A percentile compares a stretch with the other conserved stretches of the same genome.
Conservation (phyloP, 2,113 vertebrate genomes). For the Grammomys surdaster region DNA sequence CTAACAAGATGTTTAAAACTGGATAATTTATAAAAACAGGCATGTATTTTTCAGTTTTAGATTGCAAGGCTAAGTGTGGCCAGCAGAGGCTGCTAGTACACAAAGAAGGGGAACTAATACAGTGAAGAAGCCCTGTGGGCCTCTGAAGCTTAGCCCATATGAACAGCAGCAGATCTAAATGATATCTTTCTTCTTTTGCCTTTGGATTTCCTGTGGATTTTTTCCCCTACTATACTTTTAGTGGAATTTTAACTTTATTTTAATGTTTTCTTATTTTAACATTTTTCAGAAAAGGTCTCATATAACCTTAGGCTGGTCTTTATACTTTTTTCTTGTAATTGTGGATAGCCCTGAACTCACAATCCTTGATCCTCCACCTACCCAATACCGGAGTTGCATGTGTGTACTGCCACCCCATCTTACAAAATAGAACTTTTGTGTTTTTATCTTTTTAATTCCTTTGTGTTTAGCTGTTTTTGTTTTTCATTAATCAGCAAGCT, state of each 20-base stretch:
- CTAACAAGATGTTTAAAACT: neutral
- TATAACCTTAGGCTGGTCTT: neutral
- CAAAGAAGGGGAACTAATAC: neutral
- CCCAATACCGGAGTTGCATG: too few species aligned
- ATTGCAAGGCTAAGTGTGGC: neutral
- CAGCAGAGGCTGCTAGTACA: neutral
- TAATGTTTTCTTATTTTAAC: neutral
- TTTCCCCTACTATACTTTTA: neutral
- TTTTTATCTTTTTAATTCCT: neutral
- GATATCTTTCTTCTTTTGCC: neutral
- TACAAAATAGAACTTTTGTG: neutral
- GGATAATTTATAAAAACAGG: neutral
- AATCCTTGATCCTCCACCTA: neutral
- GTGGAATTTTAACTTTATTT: neutral
- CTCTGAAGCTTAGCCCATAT: neutral
- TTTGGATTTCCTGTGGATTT: neutral
- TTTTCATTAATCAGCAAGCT: neutral
- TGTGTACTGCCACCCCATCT: neutral
- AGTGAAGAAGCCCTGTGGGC: neutral
- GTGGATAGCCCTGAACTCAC: neutral
- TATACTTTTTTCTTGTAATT: neutral
- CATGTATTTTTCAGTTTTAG: constrained; percentile 7
- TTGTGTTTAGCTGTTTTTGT: neutral
- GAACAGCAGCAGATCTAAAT: neutral
- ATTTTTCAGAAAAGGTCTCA: neutral